Evolutionary conservation across 2,888 invertebrate genomes (phyloP), one percentile per base, ranked within the genome.

Genomic region (Podabrus alpinus): DNA sequence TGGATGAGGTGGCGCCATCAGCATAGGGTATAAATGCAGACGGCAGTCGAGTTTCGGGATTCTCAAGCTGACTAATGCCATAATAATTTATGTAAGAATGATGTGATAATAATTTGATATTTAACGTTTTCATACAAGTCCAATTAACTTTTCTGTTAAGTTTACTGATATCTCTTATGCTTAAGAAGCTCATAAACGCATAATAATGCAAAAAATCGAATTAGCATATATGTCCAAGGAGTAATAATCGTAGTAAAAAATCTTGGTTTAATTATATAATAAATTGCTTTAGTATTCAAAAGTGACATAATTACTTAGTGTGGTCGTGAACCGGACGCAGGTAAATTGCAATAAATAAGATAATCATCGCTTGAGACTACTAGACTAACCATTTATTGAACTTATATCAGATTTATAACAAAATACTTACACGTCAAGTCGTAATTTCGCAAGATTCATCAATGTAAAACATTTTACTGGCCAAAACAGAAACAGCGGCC

Each of bases 321-420:
- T 59, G 68, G 59, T 68, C 60, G 60, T 45, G 68, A 70, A 72
- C 71, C 74, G 74, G 74, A 75, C 66, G 71, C 71, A 75, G 66
- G 71, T 75, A 71, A 75, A 45, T 68, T 66, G 60, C 71, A 61
- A 24, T 45, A 59, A 62, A 71, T 59, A 16, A 75, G 71, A 75
- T 75, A 71, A 74, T 71, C 64, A 75, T 72, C 74, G 60, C 59
- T 59, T 59, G 24, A 70, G 62, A 64, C 45, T 66, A 59, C 67
- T 21, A 21, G 61, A 60, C 59, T 71, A 61, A 62, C 71, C 74
- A 71, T 64, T 68, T 71, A 75, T 75, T 75, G 71, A 68, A 71
- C 71, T 72, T 61, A 68, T 71, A 74, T 74, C 71, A 68, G 68
- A 68, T 68, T 60, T 72, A 72, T 69, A 74, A 71, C 71, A 64